Conservation (phyloP, 2,113 vertebrate genomes). For the Bubo bubo region DNA sequence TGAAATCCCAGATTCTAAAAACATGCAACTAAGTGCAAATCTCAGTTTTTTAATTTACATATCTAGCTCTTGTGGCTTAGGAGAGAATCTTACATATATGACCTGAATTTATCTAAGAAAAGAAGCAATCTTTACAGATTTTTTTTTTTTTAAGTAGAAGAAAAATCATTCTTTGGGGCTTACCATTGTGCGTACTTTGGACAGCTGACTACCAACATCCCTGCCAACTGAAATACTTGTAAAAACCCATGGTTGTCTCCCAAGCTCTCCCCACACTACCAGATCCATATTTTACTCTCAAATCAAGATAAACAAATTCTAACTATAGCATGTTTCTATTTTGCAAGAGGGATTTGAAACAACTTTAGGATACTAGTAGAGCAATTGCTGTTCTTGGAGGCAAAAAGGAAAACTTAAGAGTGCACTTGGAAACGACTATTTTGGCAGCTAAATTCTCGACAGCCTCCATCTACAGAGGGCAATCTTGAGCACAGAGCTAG, state of each 20-base stretch:
- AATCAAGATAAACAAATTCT: neutral
- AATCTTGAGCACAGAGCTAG: neutral
- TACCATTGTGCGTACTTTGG: neutral
- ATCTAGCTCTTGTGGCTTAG: slow-evolving; percentile 18
- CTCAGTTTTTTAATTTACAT: slow-evolving; percentile 29
- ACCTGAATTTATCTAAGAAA: slow-evolving; percentile 16
- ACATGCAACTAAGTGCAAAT: neutral
- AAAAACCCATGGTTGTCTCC: neutral
- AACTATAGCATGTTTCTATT: neutral
- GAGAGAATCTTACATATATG: neutral
- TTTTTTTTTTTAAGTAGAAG: neutral
- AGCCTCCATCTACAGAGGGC: neutral
- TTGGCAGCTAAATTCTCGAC: neutral
- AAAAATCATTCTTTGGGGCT: slow-evolving; percentile 3
- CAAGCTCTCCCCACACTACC: neutral
- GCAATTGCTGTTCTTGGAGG: neutral
- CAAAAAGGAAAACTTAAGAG: neutral
- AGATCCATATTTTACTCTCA: slow-evolving; percentile 10
- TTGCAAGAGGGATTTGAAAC: neutral
- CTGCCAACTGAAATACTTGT: slow-evolving; percentile 44
- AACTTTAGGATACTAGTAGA: neutral
- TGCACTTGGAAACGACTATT: neutral
- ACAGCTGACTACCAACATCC: slow-evolving; percentile 8
- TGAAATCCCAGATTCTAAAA: slow-evolving; percentile 38
- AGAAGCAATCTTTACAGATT: neutral